Conservation (phyloP, 2,113 vertebrate species). For the Syngnathus typhle region DNA sequence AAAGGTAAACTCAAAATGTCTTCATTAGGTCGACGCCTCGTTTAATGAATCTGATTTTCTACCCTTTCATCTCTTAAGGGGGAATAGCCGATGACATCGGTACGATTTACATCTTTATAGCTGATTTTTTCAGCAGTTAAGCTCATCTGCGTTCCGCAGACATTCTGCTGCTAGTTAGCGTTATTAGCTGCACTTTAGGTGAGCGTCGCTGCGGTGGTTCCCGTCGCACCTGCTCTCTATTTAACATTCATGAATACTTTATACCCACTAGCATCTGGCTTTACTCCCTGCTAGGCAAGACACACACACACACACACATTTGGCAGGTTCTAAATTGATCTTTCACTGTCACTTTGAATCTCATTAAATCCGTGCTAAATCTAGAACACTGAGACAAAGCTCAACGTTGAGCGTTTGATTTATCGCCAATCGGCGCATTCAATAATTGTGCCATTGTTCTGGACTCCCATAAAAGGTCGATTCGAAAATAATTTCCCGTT, state of each 20-base stretch:
- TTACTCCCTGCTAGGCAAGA: slow-evolving; percentile 6
- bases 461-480: too few relatives aligned
- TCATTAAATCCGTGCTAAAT: background rate
- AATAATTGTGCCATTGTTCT: background rate
- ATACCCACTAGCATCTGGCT: slow-evolving; percentile 44
- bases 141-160: slow-evolving; percentile 12
- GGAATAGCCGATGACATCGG: slow-evolving; percentile 4
- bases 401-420: background rate
- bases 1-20: background rate
- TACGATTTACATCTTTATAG: background rate
- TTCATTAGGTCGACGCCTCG: background rate
- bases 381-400: background rate
- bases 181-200: slow-evolving; percentile 40
- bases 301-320: slow-evolving; percentile 7
- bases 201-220: slow-evolving; percentile 35
- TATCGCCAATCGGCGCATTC: background rate
- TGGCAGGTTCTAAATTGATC: background rate
- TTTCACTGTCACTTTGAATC: background rate
- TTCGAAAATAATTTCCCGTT: background rate
- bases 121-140: slow-evolving; percentile 16
- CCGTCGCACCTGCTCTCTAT: slow-evolving; percentile 61
- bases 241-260: slow-evolving; percentile 67
- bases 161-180: slow-evolving; percentile 39
- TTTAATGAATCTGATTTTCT: background rate
- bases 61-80: background rate